Percentiles rank a stretch among this genome's conserved stretches.
phyloP scores from a whole-genome alignment of 2,888 invertebrate genomes.

The Pyralis farinalis region DNA sequence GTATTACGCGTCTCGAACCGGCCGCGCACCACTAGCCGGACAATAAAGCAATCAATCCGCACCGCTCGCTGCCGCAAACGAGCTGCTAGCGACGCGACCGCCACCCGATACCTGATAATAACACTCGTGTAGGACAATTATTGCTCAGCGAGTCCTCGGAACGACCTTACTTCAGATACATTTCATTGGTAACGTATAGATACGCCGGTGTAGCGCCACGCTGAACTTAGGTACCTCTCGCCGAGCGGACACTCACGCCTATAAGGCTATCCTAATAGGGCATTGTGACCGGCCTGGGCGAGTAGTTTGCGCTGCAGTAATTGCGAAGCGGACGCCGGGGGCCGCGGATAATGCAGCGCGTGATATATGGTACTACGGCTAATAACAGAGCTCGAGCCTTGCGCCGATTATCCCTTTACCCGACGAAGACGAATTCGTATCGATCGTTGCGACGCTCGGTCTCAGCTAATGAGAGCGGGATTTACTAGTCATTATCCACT shows the following conservation, averaged over 20 bases:
- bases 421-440: conserved; percentile 71
- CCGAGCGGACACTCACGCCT: conserved; percentile 23
- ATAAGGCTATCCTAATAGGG: conserved; percentile 53
- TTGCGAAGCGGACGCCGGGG: conserved; percentile 71
- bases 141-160: not conserved
- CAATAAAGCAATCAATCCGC: conserved; percentile 78
- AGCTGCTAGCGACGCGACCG: conserved; percentile 40
- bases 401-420: conserved; percentile 75
- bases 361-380: conserved; percentile 78
- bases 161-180: conserved; percentile 1
- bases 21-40: conserved; percentile 30
- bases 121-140: conserved; percentile 36
- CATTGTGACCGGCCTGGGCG: conserved; percentile 50
- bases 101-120: conserved; percentile 32
- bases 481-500: conserved; percentile 79
- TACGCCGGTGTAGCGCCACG: too few relatives aligned
- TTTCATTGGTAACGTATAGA: conserved; percentile 8
- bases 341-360: conserved; percentile 67
- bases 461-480: conserved; percentile 74
- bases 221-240: too few relatives aligned
- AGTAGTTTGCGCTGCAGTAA: conserved; percentile 55
- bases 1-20: conserved; percentile 62
- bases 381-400: conserved; percentile 67
- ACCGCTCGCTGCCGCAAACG: conserved; percentile 50
- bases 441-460: conserved; percentile 67